A percentile compares a stretch with the other conserved stretches of the same genome.
Conservation (phyloP, 1,140 invertebrate species). For the Amphibalanus amphitrite region DNA sequence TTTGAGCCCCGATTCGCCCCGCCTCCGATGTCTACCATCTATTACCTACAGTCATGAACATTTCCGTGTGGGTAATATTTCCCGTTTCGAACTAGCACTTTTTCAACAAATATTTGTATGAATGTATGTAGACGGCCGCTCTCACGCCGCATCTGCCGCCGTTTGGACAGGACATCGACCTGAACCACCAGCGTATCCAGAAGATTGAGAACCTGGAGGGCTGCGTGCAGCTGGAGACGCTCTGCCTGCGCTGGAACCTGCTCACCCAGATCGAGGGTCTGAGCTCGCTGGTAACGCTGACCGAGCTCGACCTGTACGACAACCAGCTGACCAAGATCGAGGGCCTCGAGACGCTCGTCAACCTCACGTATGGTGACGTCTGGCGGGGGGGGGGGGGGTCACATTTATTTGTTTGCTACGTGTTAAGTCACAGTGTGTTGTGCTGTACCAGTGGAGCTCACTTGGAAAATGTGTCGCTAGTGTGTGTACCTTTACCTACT, state of each 20-base stretch:
- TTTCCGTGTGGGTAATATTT: no score
- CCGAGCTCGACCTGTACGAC: slow-evolving; percentile 87
- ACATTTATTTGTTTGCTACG: no score
- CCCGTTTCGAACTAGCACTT: background rate
- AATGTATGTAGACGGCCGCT: background rate
- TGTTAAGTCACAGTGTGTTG: no score
- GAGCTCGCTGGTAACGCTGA: slow-evolving; percentile 46
- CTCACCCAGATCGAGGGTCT: slow-evolving; percentile 89
- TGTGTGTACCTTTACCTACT: no score
- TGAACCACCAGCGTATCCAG: slow-evolving; percentile 69
- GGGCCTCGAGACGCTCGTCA: slow-evolving; percentile 65
- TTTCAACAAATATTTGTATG: background rate
- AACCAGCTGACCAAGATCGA: slow-evolving; percentile 86
- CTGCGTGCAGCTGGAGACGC: slow-evolving; percentile 48
- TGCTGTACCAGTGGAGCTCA: no score
- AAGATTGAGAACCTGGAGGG: slow-evolving; percentile 66
- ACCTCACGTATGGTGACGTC: slow-evolving; percentile 67
- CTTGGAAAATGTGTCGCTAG: no score
- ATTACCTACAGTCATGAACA: no score
- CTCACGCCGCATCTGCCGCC: no score
- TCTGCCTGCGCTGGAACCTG: slow-evolving; percentile 83
- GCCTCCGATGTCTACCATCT: no score
- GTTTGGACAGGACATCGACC: slow-evolving; percentile 44
- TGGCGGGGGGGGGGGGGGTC: no score
- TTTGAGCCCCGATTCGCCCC: no score